A percentile compares a stretch with the other conserved stretches of the same genome.
These are phyloP conservation scores for Apogon talboti DNA, from an alignment of 2,797 vertebrate genomes.

Conservation along the genomic window DNA sequence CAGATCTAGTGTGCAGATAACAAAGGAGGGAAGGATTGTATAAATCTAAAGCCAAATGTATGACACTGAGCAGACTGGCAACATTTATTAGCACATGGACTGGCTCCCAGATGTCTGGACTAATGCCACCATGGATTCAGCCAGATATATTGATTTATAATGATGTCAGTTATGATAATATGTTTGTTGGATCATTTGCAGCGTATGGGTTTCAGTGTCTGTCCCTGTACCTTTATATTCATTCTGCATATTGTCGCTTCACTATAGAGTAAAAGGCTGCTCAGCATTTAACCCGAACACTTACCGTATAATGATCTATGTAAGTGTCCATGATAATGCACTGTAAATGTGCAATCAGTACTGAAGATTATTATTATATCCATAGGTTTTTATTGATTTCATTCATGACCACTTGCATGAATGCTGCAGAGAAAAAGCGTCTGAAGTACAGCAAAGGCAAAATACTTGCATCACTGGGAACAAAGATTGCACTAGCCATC, in stretches of 20 bases:
- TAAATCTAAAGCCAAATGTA: constrained; percentile 42
- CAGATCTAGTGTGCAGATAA: background rate
- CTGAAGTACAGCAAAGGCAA: too few species aligned
- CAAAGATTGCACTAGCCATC: too few species aligned
- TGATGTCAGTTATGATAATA: constrained; percentile 54
- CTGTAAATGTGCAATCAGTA: too few species aligned
- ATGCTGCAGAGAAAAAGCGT: too few species aligned
- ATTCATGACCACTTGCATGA: too few species aligned
- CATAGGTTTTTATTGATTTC: too few species aligned
- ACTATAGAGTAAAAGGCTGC: background rate
- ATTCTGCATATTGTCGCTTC: constrained; percentile 10
- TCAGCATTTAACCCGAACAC: background rate
- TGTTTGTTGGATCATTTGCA: constrained; percentile 35
- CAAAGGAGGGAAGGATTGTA: constrained; percentile 4
- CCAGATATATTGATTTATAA: constrained; percentile 62
- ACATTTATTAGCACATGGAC: constrained; percentile 54
- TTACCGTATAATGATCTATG: too few species aligned
- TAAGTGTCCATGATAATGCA: too few species aligned
- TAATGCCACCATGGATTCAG: constrained; percentile 50
- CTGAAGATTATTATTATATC: too few species aligned
- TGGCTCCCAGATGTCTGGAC: constrained; percentile 59
- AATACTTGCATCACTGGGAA: too few species aligned
- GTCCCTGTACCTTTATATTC: constrained; percentile 25
- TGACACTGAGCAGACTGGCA: constrained; percentile 42
- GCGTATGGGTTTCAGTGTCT: constrained; percentile 12